Evolutionary conservation across 1,140 invertebrate species (phyloP).

Genomic region (Pseudomyrmex concolor): DNA sequence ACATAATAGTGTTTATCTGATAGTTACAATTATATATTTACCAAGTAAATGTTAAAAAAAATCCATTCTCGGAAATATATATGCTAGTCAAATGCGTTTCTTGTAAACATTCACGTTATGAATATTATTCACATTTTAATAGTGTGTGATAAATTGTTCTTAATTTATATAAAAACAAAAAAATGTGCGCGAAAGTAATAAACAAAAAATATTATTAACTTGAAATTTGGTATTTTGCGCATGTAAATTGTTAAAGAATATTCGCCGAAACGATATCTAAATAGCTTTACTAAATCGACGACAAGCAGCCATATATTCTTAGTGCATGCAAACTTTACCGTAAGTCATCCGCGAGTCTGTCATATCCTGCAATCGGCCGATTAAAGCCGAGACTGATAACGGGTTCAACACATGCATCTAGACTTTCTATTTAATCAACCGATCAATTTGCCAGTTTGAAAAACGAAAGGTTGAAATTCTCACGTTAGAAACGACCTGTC

Average conservation of each 20-base stretch:
- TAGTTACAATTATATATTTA: background rate
- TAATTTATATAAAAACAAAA: background rate
- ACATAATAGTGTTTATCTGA: background rate
- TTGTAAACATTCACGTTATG: slow-evolving; percentile 3
- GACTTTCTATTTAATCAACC: slow-evolving; percentile 42
- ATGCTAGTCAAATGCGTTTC: slow-evolving; percentile 38
- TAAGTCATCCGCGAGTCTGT: slow-evolving; percentile 53
- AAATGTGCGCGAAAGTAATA: background rate
- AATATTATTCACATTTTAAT: slow-evolving; percentile 13
- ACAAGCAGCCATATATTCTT: slow-evolving; percentile 27
- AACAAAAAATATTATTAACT: slow-evolving; percentile 45
- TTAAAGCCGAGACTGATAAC: slow-evolving; percentile 52
- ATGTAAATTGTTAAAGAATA: slow-evolving; percentile 31
- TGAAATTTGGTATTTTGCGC: slow-evolving; percentile 12
- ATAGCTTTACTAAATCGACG: slow-evolving; percentile 58
- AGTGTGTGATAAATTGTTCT: background rate
- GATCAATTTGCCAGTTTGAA: slow-evolving; percentile 43
- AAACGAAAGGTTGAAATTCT: slow-evolving; percentile 48
- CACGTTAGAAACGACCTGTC: slow-evolving; percentile 32
- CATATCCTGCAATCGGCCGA: slow-evolving; percentile 48
- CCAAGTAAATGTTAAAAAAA: background rate
- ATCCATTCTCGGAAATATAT: slow-evolving; percentile 1
- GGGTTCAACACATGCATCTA: slow-evolving; percentile 40
- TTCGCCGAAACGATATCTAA: slow-evolving; percentile 51
- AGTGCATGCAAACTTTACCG: slow-evolving; percentile 50